Conservation (phyloP, 2,888 invertebrate species). For the Acrobasis suavella region DNA sequence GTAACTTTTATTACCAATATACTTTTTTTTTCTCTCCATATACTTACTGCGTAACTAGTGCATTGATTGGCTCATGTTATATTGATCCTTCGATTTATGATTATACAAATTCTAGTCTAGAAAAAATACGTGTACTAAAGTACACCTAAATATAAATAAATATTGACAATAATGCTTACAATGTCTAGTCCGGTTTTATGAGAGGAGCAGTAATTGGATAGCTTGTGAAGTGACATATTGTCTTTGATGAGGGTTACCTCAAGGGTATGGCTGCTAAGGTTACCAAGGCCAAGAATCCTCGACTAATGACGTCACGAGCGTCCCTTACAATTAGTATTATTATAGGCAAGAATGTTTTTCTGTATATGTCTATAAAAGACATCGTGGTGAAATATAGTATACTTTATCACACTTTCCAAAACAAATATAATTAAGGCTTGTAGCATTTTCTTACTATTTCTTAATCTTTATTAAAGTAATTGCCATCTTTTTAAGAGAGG, state of each 20-base stretch:
- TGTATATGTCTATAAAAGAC: too few species aligned
- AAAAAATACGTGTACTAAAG: neutral
- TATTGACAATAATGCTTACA: constrained; percentile 3
- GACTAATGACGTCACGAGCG: neutral
- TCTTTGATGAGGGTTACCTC: constrained; percentile 7
- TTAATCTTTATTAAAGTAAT: too few species aligned
- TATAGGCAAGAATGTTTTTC: too few species aligned
- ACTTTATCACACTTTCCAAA: too few species aligned
- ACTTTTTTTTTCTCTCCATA: too few species aligned
- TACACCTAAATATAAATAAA: neutral
- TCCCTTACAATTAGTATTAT: neutral
- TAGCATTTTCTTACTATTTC: too few species aligned
- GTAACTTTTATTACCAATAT: too few species aligned
- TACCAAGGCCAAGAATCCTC: constrained; percentile 8
- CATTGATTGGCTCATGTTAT: too few species aligned
- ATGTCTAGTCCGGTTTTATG: constrained; percentile 15
- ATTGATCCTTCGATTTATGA: neutral
- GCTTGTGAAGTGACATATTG: constrained; percentile 11
- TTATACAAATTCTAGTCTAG: neutral
- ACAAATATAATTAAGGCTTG: too few species aligned
- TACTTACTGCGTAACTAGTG: too few species aligned
- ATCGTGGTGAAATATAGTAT: too few species aligned
- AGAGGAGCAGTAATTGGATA: constrained; percentile 18
- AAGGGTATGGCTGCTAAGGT: constrained; percentile 6
- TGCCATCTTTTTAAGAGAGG: too few species aligned